A percentile compares a stretch with the other conserved stretches of the same genome.
Conservation (phyloP, 2,888 invertebrate species). For the Xestobium rufovillosum region DNA sequence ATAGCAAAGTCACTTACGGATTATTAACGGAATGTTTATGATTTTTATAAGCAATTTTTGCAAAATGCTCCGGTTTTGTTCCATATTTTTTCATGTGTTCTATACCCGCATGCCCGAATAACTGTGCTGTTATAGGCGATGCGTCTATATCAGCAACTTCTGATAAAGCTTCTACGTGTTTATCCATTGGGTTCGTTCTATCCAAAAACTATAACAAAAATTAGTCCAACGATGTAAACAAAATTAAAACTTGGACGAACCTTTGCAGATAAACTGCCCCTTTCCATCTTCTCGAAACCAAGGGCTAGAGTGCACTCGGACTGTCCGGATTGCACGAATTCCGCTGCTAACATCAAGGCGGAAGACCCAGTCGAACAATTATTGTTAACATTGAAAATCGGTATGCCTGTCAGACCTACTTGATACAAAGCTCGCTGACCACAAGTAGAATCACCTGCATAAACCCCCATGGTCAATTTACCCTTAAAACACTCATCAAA, state of each 20-base stretch:
- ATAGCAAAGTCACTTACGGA: conserved; percentile 67
- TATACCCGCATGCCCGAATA: conserved; percentile 92
- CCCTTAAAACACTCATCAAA: conserved; percentile 3
- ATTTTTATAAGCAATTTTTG: conserved; percentile 97
- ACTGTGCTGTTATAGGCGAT: conserved; percentile 85
- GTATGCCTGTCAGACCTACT: conserved; percentile 93
- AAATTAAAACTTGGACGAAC: too few relatives aligned
- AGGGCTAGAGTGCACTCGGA: conserved; percentile 85
- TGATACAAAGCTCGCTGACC: conserved; percentile 94
- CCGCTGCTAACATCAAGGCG: conserved; percentile 84
- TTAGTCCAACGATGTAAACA: conserved; percentile 4
- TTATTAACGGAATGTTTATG: conserved; percentile 95
- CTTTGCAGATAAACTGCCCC: conserved; percentile 74
- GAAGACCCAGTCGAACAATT: conserved; percentile 96
- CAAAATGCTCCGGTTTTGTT: conserved; percentile 86
- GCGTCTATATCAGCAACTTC: conserved; percentile 72
- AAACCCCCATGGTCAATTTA: conserved; percentile 12
- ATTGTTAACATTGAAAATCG: conserved; percentile 97
- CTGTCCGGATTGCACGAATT: conserved; percentile 82
- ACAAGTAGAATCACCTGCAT: conserved; percentile 81
- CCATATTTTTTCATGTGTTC: conserved; percentile 97
- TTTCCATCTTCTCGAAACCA: conserved; percentile 98
- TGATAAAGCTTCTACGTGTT: conserved; percentile 77
- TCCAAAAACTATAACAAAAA: conserved; percentile 54
- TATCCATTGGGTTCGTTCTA: conserved; percentile 83